These are phyloP conservation scores for Turnix velox DNA, from an alignment of 2,113 vertebrate species.

Conservation along the genomic window DNA sequence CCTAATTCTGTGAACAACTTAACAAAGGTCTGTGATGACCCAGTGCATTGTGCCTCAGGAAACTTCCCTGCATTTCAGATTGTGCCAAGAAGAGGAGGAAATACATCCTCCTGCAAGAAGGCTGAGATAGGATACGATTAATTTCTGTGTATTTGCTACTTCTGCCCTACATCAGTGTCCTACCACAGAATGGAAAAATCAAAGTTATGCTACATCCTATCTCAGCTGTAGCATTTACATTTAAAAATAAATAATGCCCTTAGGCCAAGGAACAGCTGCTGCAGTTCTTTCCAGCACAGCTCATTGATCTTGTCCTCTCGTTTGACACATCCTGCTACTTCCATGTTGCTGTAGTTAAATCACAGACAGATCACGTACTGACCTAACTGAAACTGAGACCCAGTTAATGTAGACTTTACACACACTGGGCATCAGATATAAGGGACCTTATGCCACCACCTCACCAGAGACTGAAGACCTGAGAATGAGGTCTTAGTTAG, in stretches of 20 bases:
- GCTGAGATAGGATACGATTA: neutral
- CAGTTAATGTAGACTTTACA: neutral
- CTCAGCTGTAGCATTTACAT: neutral
- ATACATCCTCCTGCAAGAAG: neutral
- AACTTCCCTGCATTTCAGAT: neutral
- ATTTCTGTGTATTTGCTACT: neutral
- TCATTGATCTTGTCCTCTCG: neutral
- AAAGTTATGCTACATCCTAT: neutral
- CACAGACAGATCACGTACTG: neutral
- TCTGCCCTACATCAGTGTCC: neutral
- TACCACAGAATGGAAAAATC: neutral
- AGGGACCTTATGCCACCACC: rapidly evolving
- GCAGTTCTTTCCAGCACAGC: neutral
- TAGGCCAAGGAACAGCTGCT: neutral
- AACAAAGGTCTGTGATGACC: neutral
- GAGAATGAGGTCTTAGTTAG: neutral
- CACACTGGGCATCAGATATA: neutral
- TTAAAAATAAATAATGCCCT: slow-evolving; percentile 43
- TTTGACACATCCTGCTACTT: neutral
- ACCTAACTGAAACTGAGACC: neutral
- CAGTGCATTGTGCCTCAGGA: neutral
- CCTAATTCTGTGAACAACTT: neutral
- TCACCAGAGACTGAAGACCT: neutral
- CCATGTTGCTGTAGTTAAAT: neutral
- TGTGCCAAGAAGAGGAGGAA: neutral